Evolutionary conservation across 2,888 invertebrate species (phyloP).

Genomic region (Schizotus pectinicornis): DNA sequence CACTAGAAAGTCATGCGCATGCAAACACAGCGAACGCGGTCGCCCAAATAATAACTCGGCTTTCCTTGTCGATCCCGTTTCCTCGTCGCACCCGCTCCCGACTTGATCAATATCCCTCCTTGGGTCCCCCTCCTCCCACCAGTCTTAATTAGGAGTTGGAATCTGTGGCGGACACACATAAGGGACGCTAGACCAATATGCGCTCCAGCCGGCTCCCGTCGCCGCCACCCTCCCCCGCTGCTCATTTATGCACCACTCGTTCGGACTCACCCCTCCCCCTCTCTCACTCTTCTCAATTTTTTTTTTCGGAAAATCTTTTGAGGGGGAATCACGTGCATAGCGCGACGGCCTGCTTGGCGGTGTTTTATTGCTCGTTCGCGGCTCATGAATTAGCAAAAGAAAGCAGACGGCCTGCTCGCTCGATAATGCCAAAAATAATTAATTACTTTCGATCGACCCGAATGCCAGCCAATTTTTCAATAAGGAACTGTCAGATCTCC

Average conservation of each 20-base stretch:
- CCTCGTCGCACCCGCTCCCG: constrained; percentile 48
- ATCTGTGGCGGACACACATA: constrained; percentile 82
- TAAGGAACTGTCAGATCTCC: constrained; percentile 57
- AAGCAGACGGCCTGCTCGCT: constrained; percentile 63
- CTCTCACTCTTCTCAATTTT: not conserved
- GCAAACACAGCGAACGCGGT: constrained; percentile 55
- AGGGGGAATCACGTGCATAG: constrained; percentile 49
- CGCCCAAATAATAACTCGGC: constrained; percentile 59
- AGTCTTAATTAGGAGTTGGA: constrained; percentile 86
- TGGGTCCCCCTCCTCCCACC: constrained; percentile 62
- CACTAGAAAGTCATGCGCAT: constrained; percentile 53
- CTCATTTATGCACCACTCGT: constrained; percentile 2
- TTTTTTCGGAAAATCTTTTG: constrained; percentile 8
- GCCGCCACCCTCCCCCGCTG: constrained; percentile 2
- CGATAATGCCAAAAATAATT: constrained; percentile 77
- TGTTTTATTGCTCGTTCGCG: constrained; percentile 62
- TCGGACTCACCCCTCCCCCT: not conserved
- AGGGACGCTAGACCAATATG: constrained; percentile 59
- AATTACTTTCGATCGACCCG: constrained; percentile 72
- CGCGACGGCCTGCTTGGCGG: constrained; percentile 33
- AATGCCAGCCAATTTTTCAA: constrained; percentile 69
- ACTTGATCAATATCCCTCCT: constrained; percentile 61
- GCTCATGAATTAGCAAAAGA: constrained; percentile 73
- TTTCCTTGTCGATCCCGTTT: constrained; percentile 48
- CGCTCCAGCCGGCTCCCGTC: constrained; percentile 39